A percentile compares a stretch with the other conserved stretches of the same genome.
Evolutionary conservation across 1,140 invertebrate genomes (phyloP).

Genomic region (honey bee (Apis mellifera)): Amel_HAv3.1 CM009941.2:10769001-10769500

Average conservation of each 20-base stretch:
- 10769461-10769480: conserved; percentile 35
- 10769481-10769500: conserved; percentile 29
- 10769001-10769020: neutral
- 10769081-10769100: neutral
- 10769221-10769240: neutral
- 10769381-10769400: conserved; percentile 24
- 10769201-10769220: conserved; percentile 2
- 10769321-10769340: conserved; percentile 37
- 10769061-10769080: too few species aligned
- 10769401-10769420: conserved; percentile 39
- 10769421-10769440: conserved; percentile 52
- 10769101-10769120: too few species aligned
- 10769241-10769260: conserved; percentile 15
- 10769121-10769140: neutral
- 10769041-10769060: neutral
- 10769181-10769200: conserved; percentile 15
- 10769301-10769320: conserved; percentile 13
- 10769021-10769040: neutral
- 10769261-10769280: conserved; percentile 30
- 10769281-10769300: conserved; percentile 23
- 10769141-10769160: conserved; percentile 6
- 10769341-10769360: conserved; percentile 35
- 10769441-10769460: conserved; percentile 38
- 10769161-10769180: neutral
- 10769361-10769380: conserved; percentile 34